phyloP scores from a whole-genome alignment of 2,888 invertebrate species.

The Penaeus monodon region DNA sequence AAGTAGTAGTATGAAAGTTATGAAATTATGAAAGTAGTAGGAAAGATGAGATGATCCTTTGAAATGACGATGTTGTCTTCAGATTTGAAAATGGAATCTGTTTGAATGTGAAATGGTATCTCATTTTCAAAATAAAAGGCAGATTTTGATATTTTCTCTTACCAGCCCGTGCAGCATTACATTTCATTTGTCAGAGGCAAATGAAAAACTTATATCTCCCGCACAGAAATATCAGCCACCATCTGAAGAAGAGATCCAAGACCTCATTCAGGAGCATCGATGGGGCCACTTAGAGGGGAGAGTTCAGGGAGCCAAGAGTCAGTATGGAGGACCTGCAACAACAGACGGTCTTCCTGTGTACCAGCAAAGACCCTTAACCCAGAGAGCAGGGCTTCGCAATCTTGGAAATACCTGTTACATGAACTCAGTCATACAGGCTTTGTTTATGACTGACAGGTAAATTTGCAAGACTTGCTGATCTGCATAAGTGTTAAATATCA shows the following conservation, averaged over 20 bases:
- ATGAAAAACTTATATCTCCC: not conserved
- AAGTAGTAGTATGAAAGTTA: too few relatives aligned
- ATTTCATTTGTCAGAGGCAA: too few relatives aligned
- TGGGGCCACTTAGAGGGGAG: constrained; percentile 37
- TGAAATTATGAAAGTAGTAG: too few relatives aligned
- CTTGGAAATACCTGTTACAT: constrained; percentile 64
- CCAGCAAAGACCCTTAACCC: constrained; percentile 41
- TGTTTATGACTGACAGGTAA: constrained; percentile 60
- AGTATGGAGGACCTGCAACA: not conserved
- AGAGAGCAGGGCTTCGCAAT: constrained; percentile 57
- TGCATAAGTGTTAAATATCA: not conserved
- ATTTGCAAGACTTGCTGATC: not conserved
- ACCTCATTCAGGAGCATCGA: constrained; percentile 53
- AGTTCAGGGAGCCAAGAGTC: constrained; percentile 5
- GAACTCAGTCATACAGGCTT: constrained; percentile 64
- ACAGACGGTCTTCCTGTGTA: constrained; percentile 24
- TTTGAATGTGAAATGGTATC: too few relatives aligned
- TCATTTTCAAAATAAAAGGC: too few relatives aligned
- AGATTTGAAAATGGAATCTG: too few relatives aligned
- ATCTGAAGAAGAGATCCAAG: constrained; percentile 57
- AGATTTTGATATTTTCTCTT: too few relatives aligned
- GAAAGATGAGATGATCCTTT: too few relatives aligned
- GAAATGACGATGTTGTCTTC: too few relatives aligned
- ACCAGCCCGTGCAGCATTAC: too few relatives aligned
- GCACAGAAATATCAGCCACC: constrained; percentile 51